phyloP scores from a whole-genome alignment of 2,888 invertebrate species.

The Phania funesta region DNA sequence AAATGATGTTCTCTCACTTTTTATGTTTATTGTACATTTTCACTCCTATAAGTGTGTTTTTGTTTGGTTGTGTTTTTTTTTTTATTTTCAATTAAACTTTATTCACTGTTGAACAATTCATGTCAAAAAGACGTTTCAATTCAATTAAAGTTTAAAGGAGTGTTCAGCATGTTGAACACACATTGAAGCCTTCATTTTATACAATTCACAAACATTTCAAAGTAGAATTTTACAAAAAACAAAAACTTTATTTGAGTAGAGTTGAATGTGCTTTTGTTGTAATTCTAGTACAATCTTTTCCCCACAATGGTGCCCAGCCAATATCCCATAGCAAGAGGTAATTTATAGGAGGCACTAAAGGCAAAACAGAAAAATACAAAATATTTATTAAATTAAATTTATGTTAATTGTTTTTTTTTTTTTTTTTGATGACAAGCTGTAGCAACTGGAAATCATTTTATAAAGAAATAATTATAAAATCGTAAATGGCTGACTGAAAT shows the following conservation, averaged over 20 bases:
- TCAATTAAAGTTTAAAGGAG: constrained; percentile 70
- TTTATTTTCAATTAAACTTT: constrained; percentile 37
- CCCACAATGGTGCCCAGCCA: neutral
- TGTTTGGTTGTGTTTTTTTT: neutral
- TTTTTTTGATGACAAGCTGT: neutral
- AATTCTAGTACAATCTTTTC: neutral
- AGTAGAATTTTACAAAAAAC: neutral
- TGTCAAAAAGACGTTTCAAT: constrained; percentile 71
- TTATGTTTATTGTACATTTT: constrained; percentile 16
- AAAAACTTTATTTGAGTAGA: constrained; percentile 21
- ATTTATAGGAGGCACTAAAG: constrained; percentile 3
- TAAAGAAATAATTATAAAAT: neutral
- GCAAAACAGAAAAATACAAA: constrained; percentile 14
- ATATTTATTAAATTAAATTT: constrained; percentile 54
- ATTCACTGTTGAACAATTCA: constrained; percentile 58
- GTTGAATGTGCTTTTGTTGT: neutral
- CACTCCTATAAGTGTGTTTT: neutral
- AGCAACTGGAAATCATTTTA: neutral
- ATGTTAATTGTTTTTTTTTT: constrained; percentile 40
- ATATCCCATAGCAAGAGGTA: constrained; percentile 15
- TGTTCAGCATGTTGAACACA: constrained; percentile 66
- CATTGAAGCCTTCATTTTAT: constrained; percentile 48
- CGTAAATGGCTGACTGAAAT: neutral
- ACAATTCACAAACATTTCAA: constrained; percentile 24
- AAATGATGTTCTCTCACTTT: constrained; percentile 12